Evolutionary conservation across 1,140 invertebrate genomes (phyloP), one percentile per base, ranked within the genome.

Genomic region (Gonatopus flavifemur): DNA sequence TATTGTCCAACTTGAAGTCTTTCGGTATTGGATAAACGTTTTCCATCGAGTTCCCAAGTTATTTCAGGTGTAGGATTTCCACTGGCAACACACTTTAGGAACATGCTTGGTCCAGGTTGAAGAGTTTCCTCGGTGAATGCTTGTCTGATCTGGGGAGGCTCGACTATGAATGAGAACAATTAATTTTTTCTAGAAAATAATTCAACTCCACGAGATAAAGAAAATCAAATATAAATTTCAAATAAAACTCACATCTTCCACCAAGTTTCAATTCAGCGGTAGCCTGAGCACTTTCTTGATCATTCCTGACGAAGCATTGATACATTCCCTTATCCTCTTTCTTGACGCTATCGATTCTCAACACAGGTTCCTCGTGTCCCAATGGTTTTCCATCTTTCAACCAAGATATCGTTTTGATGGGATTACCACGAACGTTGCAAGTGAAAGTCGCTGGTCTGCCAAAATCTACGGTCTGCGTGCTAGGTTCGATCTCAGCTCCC

Each of bases 251-350:
- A 89, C 87, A 94, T 80, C 91, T 81, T 76, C 94, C 93, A 66
- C 94, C 94, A 32, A 98, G 83, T 80, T 94, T 92, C 15, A 98
- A 78, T 81, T 97, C 93, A 30, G 90, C 91, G 39, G 90, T 93
- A 1, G 91, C 91, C 67, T 96, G 93, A 1, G 91, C 92, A 60
- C 89, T 94, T 77, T 96, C 93, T 72, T 94, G 90, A 66, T 96
- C 93, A 69, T 96, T 96, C 36, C 90, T 82, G 24, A 95, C 90
- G 68, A 97, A 94, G 70, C 95, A 98, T 66, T 98, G 94, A 70
- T 97, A 98, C 94, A 98, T 97, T 70, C 94, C 95, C 69, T 93
- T 93, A 71, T 98, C 94, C 76, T 95, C 90, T 64, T 96, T 92
- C 72, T 91, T 89, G 0, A 98, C 93, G 3, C 88, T 87, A 57